Evolutionary conservation across 2,888 invertebrate genomes (phyloP).

Genomic region (Oscheius sp.): DNA sequence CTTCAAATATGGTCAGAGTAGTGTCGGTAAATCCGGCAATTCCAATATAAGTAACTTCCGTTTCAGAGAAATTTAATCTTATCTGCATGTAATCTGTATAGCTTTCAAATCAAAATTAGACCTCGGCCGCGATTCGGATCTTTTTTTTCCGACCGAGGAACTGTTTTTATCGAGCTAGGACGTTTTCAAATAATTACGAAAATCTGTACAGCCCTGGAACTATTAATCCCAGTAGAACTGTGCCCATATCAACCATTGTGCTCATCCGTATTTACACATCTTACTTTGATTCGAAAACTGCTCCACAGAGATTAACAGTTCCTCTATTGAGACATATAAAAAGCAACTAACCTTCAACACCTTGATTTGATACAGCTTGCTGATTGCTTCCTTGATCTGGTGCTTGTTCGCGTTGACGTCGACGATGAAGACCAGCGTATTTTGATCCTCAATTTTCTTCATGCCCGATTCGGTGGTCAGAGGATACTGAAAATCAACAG

Average conservation of each 20-base stretch:
- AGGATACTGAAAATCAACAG: no score
- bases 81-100: no score
- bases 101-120: no score
- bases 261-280: not conserved
- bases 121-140: no score
- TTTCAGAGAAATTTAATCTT: not conserved
- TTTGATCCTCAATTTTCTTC: slow-evolving; percentile 99
- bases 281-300: not conserved
- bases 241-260: slow-evolving; percentile 10
- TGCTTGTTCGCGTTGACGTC: slow-evolving; percentile 95
- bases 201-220: no score
- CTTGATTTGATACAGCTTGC: slow-evolving; percentile 97
- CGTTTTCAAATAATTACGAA: not conserved
- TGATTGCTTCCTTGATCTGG: slow-evolving; percentile 94
- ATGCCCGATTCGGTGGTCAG: slow-evolving; percentile 99
- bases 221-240: no score
- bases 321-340: not conserved
- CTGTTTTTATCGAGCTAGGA: no score
- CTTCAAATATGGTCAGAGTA: not conserved
- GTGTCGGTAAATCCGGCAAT: no score
- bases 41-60: not conserved
- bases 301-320: slow-evolving; percentile 1
- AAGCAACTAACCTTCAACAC: slow-evolving; percentile 87
- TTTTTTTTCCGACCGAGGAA: no score
- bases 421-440: slow-evolving; percentile 97